phyloP scores from a whole-genome alignment of 2,797 vertebrate species.

The Hemitrygon akajei region DNA sequence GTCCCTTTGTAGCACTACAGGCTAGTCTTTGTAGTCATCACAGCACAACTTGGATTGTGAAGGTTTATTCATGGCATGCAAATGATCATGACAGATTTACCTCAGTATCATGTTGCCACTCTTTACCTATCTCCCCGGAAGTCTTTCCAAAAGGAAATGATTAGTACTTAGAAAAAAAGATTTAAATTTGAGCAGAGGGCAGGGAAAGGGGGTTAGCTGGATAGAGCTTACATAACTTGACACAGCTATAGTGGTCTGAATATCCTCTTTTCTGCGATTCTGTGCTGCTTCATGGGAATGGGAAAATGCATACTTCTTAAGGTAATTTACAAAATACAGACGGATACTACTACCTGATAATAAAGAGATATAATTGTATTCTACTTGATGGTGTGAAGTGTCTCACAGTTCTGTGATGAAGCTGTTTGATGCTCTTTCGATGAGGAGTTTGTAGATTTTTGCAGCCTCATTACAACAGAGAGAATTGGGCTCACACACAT shows the following conservation, averaged over 20 bases:
- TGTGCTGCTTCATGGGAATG: background rate
- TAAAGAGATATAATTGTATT: background rate
- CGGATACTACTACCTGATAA: background rate
- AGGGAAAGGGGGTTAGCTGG: too few relatives aligned
- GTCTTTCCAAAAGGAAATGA: too few relatives aligned
- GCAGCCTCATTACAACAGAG: background rate
- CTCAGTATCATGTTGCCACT: too few relatives aligned
- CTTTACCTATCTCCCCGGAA: too few relatives aligned
- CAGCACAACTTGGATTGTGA: too few relatives aligned
- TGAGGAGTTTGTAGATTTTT: background rate
- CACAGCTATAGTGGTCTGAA: too few relatives aligned
- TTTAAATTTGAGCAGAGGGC: too few relatives aligned
- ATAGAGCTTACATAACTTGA: too few relatives aligned
- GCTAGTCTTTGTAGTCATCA: background rate
- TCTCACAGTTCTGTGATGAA: background rate
- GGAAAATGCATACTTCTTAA: background rate
- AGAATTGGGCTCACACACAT: background rate
- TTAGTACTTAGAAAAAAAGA: too few relatives aligned
- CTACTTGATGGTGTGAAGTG: background rate
- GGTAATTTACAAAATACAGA: background rate
- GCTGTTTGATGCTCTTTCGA: background rate
- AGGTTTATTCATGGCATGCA: too few relatives aligned
- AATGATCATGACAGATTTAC: too few relatives aligned
- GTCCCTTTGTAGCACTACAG: background rate
- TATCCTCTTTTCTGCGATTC: too few relatives aligned